These are phyloP conservation scores for Apostichopus californicus DNA, from an alignment of 35 echinoderm and acorn worm species.

Conservation along the genomic window DNA sequence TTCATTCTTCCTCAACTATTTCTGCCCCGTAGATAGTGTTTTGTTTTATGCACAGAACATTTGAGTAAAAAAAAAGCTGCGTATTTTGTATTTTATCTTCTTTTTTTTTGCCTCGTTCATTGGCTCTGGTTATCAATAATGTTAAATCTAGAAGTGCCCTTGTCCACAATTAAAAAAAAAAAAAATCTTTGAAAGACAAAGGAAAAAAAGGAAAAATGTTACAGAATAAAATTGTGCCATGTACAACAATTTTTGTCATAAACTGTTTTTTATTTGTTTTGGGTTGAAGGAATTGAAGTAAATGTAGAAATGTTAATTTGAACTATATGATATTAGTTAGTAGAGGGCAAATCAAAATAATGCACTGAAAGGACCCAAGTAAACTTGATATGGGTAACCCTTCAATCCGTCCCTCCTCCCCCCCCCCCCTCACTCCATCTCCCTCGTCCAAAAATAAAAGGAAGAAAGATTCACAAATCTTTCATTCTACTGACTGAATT, in stretches of 20 bases:
- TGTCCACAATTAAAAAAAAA: slow-evolving; percentile 23
- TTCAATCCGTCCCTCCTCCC: too few relatives aligned
- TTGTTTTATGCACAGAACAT: slow-evolving; percentile 34
- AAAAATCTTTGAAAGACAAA: slow-evolving; percentile 41
- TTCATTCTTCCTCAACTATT: slow-evolving; percentile 10
- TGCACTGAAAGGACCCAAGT: too few relatives aligned
- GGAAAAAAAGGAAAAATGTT: slow-evolving; percentile 49
- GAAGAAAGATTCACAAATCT: too few relatives aligned
- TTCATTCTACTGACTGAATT: too few relatives aligned
- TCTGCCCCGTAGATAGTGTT: slow-evolving; percentile 35
- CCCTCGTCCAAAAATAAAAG: too few relatives aligned
- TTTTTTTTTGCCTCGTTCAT: slow-evolving; percentile 46
- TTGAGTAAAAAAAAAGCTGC: slow-evolving; percentile 26
- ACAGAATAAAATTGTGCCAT: slow-evolving; percentile 58
- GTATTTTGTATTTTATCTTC: slow-evolving; percentile 51
- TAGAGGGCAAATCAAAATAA: too few relatives aligned
- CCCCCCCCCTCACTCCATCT: too few relatives aligned
- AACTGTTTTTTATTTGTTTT: slow-evolving; percentile 17
- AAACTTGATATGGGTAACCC: too few relatives aligned
- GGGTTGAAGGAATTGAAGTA: not conserved
- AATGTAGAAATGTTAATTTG: not conserved
- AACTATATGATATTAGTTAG: too few relatives aligned
- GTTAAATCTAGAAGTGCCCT: slow-evolving; percentile 58
- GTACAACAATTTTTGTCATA: slow-evolving; percentile 33
- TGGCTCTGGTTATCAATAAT: slow-evolving; percentile 41